phyloP scores from a whole-genome alignment of 2,888 invertebrate genomes.

The Eupithecia tripunctaria region DNA sequence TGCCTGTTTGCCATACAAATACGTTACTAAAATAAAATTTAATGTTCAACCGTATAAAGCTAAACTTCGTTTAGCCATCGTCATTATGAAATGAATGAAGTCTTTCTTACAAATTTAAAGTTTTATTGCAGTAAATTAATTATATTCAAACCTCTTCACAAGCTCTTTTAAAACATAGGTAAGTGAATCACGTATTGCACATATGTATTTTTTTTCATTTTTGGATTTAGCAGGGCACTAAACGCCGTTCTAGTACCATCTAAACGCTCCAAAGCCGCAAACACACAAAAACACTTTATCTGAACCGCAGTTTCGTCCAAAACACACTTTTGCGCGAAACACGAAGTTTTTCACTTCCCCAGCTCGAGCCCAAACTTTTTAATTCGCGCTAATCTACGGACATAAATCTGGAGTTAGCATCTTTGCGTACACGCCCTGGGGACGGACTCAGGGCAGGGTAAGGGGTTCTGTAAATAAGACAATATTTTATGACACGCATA shows the following conservation, averaged over 20 bases:
- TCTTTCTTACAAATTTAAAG: background rate
- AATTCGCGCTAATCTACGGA: conserved; percentile 59
- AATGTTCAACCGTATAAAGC: background rate
- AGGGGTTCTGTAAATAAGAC: background rate
- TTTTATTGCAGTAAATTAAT: background rate
- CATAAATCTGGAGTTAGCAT: conserved; percentile 61
- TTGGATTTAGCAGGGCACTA: background rate
- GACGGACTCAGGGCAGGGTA: conserved; percentile 4
- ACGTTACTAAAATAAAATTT: too few species aligned
- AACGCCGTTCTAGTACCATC: background rate
- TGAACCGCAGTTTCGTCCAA: conserved; percentile 19
- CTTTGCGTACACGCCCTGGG: conserved; percentile 40
- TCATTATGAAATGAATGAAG: background rate
- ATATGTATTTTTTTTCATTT: background rate
- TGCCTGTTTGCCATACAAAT: too few species aligned
- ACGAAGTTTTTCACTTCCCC: conserved; percentile 52
- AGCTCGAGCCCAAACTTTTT: conserved; percentile 51
- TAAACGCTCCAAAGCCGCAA: conserved; percentile 9
- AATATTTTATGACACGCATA: background rate
- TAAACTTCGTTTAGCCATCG: background rate
- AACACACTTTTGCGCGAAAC: conserved; percentile 43
- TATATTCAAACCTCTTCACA: background rate
- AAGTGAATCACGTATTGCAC: too few species aligned
- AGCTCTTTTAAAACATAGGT: background rate
- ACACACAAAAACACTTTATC: conserved; percentile 49